Evolutionary conservation across 1,140 invertebrate genomes (phyloP), one percentile per base, ranked within the genome.

Genomic region (Ceratosolen solmsi): DNA sequence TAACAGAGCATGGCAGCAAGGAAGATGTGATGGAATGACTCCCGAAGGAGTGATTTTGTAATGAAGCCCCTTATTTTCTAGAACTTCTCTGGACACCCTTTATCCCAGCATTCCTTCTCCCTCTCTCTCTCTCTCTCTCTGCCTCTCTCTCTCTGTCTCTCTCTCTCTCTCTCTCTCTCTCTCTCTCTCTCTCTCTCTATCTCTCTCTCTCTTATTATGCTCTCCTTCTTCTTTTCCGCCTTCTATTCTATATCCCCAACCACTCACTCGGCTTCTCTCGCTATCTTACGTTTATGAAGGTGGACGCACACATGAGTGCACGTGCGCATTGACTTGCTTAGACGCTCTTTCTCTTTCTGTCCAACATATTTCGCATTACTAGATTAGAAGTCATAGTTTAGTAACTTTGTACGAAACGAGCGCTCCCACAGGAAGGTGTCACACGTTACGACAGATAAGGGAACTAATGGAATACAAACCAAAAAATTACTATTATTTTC

Each of bases 31-130:
- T 85, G 82, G 68, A 83, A 88, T 80, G 86, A 87, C 84, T 88
- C 88, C 86, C 88, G n/a, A 27, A 86, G 86, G 88, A 86, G 87
- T 87, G 85, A 87, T 88, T 89, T 87, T 82, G 85, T 89, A 89
- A 89, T 89, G 87, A 89, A 88, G 85, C 84, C 85, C 86, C 86
- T 86, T 84, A 84, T 86, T 86, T 87, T 82, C 84, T 81, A 60
- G 27, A 78, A 72, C 71, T 33, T 56, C 58, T 80, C 17, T 85
- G 84, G 84, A 87, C 84, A 87, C 84, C 84, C 84, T 84, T 87
- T 87, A 85, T 81, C 73, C 83, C 56, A 4, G 5, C 15, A 41
- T 27, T 46, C 11, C n/a, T 5, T 38, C 41, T 54, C 5, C 11
- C 41, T 49, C 30, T 41, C 54, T 56, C 74, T 11, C n/a, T 60